These are phyloP conservation scores for Brachionus rubens DNA, from an alignment of 1,140 invertebrate genomes.

Conservation along the genomic window DNA sequence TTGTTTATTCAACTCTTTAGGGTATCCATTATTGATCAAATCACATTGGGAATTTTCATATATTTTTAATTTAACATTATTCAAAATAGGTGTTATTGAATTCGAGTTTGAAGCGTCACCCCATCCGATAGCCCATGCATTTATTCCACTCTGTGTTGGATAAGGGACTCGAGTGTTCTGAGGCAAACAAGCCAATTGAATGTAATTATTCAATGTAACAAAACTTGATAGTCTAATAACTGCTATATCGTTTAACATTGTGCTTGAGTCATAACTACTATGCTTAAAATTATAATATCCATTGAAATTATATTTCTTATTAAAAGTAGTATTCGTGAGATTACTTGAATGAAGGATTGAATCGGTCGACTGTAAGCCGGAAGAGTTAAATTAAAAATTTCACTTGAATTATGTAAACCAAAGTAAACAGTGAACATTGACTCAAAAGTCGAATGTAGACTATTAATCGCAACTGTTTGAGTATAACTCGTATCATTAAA, in stretches of 20 bases:
- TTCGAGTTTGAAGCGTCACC: background rate
- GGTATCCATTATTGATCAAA: background rate
- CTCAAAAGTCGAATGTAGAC: background rate
- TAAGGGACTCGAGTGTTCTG: background rate
- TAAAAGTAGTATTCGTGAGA: background rate
- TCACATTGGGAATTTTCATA: background rate
- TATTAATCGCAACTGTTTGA: background rate
- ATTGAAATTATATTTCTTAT: background rate
- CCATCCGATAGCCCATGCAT: background rate
- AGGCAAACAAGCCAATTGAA: constrained; percentile 33
- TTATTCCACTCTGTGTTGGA: background rate
- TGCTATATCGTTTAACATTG: constrained; percentile 9
- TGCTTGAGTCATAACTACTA: background rate
- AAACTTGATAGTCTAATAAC: background rate
- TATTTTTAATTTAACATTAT: constrained; percentile 1
- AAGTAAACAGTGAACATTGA: constrained; percentile 40
- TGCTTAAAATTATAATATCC: background rate
- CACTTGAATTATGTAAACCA: background rate
- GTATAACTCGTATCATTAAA: background rate
- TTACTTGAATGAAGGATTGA: constrained; percentile 7
- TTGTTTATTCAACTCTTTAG: background rate
- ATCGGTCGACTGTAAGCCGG: background rate
- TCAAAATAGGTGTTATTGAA: background rate
- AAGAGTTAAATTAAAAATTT: background rate
- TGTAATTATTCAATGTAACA: background rate